Base-by-base conservation (phyloP, 2,888 invertebrate species). In the Protonemura montana region DNA sequence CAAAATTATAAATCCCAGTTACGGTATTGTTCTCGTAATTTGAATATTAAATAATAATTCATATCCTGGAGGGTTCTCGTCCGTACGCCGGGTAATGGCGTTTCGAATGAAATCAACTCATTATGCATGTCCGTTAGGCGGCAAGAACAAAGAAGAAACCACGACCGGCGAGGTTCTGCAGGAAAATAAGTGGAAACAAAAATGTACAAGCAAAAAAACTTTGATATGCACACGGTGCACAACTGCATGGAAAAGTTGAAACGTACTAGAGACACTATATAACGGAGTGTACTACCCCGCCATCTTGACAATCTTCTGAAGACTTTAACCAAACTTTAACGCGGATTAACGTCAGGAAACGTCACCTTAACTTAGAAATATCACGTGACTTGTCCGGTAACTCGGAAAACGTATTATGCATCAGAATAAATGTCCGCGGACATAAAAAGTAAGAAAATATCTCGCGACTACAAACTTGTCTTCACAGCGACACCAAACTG, bases 1-100 rank as follows among this genome's bases (percentile, higher is more conserved):
- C 59, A 59, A 59, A 59, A 59, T 59, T 59, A 59, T 59, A 59
- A 59, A 59, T 21, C 59, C 59, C 59, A 1, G 13, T 59, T 59
- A 59, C 16, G 59, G 7, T 59, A 59, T 59, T 59, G 59, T 59
- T 59, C 59, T 59, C 59, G 59, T 59, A 59, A 59, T 59, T 59
- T 59, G 59, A 59, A 59, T 59, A 59, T 59, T 16, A 59, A 59
- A 59, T 59, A 59, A 59, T 59, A 59, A 59, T 59, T 59, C 59
- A 21, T 59, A 59, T 59, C 59, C 59, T 59, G 59, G 21, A 59
- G 59, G 59, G 16, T 21, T 59, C 59, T 21, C 35, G 35, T 10
- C 10, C 35, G 35, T 35, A 35, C 35, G 59, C 59, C 13, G 59
- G 59, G 59, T 59, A 59, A 59, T 59, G 13, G 13, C 21, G 59